Conservation (phyloP, 2,797 vertebrate genomes). For the Enteromius viviparus region DNA sequence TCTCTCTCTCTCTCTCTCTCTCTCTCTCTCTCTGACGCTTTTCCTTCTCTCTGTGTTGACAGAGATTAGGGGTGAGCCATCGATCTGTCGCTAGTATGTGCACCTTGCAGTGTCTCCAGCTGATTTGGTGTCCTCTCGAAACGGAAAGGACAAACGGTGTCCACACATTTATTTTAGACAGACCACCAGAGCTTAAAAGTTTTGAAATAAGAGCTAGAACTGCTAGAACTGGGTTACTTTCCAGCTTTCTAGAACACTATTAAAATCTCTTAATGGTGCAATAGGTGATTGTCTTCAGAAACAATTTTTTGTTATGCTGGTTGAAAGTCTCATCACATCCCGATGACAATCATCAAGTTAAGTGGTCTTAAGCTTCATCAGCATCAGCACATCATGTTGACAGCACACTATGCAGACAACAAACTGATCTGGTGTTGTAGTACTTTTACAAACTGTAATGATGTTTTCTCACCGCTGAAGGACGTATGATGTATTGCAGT, state of each 20-base stretch:
- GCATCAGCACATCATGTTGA: no score
- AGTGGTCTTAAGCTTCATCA: no score
- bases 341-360: background rate
- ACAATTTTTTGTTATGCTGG: no score
- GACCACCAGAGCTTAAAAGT: slow-evolving; percentile 26
- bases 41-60: slow-evolving; percentile 53
- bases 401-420: no score
- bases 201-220: background rate
- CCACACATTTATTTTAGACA: slow-evolving; percentile 22
- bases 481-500: no score
- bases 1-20: background rate
- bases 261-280: background rate
- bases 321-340: no score
- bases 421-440: no score
- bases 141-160: slow-evolving; percentile 32
- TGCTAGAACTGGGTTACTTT: background rate
- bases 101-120: slow-evolving; percentile 35
- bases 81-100: slow-evolving; percentile 44
- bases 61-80: slow-evolving; percentile 53
- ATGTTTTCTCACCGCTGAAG: no score
- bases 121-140: slow-evolving; percentile 47
- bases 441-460: no score
- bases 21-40: slow-evolving; percentile 58
- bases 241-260: no score
- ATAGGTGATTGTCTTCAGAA: no score